Evolutionary conservation across 2,797 vertebrate species (phyloP).

Genomic region (Neopelma chrysocephalum): DNA sequence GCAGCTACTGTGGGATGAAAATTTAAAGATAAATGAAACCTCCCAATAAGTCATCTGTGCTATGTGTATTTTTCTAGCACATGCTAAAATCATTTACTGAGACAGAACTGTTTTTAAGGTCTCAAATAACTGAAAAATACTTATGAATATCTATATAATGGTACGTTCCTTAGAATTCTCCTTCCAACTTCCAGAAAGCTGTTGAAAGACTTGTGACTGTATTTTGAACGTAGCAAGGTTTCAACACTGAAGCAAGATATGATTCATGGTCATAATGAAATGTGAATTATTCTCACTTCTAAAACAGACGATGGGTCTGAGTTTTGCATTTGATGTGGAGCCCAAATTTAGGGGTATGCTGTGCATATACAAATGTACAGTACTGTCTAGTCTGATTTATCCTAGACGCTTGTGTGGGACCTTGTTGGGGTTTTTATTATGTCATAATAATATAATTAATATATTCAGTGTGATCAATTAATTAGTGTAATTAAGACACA

Average conservation of each 20-base stretch:
- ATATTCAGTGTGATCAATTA: background rate
- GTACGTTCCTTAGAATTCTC: background rate
- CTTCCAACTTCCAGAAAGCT: background rate
- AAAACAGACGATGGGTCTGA: background rate
- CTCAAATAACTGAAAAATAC: background rate
- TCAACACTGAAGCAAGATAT: background rate
- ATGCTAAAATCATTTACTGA: background rate
- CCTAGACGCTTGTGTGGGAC: background rate
- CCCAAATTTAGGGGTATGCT: background rate
- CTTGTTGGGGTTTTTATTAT: background rate
- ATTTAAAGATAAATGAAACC: background rate
- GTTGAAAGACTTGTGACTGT: background rate
- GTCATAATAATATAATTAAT: background rate
- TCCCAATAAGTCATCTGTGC: background rate
- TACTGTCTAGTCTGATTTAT: background rate
- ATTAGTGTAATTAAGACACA: background rate
- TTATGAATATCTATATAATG: background rate
- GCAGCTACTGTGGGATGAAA: background rate
- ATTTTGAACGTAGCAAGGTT: background rate
- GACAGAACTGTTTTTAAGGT: background rate
- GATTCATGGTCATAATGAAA: background rate
- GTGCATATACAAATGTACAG: background rate
- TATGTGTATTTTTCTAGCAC: background rate
- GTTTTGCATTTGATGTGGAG: background rate
- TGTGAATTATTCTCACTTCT: background rate